Evolutionary conservation across 2,888 invertebrate species (phyloP).

Genomic region (Nomada fucata): DNA sequence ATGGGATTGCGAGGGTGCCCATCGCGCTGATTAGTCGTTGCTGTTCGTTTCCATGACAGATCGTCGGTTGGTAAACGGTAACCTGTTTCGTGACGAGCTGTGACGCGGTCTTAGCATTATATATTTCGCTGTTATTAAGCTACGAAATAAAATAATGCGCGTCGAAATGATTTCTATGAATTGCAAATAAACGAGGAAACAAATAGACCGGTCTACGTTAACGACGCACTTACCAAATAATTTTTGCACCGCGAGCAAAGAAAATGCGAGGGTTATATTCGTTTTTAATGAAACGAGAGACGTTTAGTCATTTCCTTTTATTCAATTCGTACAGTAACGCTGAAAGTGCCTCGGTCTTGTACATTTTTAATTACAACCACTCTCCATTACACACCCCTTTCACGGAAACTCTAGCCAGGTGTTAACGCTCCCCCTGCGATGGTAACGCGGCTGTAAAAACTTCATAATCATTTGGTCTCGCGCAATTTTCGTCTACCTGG

Average conservation of each 20-base stretch:
- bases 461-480: conserved; percentile 1
- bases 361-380: conserved; percentile 24
- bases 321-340: not conserved
- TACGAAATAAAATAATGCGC: too few relatives aligned
- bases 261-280: too few relatives aligned
- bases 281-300: not conserved
- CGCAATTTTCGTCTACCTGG: not conserved
- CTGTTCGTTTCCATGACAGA: conserved; percentile 1
- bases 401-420: not conserved
- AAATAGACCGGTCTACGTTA: too few relatives aligned
- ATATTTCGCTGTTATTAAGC: not conserved
- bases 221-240: too few relatives aligned
- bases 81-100: not conserved
- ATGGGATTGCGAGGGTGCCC: conserved; percentile 40
- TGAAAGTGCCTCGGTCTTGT: too few relatives aligned
- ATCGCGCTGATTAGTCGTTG: conserved; percentile 40
- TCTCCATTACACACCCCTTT: not conserved
- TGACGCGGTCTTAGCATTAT: not conserved
- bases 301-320: conserved; percentile 5
- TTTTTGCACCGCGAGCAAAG: too few relatives aligned
- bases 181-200: too few relatives aligned
- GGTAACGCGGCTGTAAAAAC: not conserved
- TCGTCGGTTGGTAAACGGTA: conserved; percentile 29
- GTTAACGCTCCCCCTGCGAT: not conserved
- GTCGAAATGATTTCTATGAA: too few relatives aligned